A percentile compares a stretch with the other conserved stretches of the same genome.
Conservation (phyloP, 2,888 invertebrate genomes). For the Rotaria macrura region DNA sequence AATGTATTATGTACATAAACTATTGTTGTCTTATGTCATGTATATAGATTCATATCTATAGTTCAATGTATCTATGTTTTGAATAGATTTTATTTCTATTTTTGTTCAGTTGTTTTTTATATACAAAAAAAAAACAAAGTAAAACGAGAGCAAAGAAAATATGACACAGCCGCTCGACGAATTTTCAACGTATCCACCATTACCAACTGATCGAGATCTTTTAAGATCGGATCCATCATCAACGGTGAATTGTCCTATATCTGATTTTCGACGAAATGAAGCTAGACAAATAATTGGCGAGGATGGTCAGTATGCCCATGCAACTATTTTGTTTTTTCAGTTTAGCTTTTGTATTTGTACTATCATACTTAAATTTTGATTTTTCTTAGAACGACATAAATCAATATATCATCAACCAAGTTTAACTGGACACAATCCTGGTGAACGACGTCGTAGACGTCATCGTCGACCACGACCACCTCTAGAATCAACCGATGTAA, state of each 20-base stretch:
- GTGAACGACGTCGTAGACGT: neutral
- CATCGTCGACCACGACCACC: neutral
- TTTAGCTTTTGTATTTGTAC: neutral
- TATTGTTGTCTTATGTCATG: too few relatives aligned
- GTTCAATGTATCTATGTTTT: too few relatives aligned
- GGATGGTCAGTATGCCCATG: neutral
- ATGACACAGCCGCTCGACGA: neutral
- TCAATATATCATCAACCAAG: neutral
- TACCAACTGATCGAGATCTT: neutral
- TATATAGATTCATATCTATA: too few relatives aligned
- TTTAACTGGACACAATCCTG: neutral
- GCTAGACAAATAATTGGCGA: neutral
- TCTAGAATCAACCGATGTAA: neutral
- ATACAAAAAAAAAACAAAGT: neutral
- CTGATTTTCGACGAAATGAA: slow-evolving; percentile 5
- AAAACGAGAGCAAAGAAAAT: too few relatives aligned
- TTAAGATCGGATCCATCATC: neutral
- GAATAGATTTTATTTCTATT: too few relatives aligned
- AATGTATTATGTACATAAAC: neutral
- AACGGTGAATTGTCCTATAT: neutral
- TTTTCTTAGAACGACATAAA: neutral
- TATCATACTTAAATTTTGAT: neutral
- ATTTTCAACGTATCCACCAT: neutral
- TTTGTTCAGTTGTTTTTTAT: neutral
- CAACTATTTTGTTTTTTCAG: neutral